phyloP scores from a whole-genome alignment of 2,888 invertebrate genomes.

The Laothoe populi region DNA sequence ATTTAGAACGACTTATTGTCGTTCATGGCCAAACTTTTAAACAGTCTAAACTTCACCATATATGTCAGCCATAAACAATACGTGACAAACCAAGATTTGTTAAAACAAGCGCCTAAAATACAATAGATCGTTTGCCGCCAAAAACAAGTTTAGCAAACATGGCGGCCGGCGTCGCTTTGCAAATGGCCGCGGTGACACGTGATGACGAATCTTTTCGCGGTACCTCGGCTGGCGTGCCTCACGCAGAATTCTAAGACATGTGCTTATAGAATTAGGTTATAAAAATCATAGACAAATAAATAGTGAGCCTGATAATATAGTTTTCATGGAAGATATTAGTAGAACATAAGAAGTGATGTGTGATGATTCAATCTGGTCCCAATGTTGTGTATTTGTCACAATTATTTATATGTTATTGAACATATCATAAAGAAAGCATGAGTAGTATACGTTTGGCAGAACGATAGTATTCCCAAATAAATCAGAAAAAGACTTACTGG shows the following conservation, averaged over 20 bases:
- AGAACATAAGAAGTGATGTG: too few relatives aligned
- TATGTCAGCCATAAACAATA: background rate
- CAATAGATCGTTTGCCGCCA: constrained; percentile 26
- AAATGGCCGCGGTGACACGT: constrained; percentile 24
- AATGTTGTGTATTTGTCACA: too few relatives aligned
- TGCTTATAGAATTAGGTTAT: too few relatives aligned
- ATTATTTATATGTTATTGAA: too few relatives aligned
- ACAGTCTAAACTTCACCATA: background rate
- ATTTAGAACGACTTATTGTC: background rate
- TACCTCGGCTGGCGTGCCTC: background rate
- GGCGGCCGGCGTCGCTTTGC: constrained; percentile 12
- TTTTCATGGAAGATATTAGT: too few relatives aligned
- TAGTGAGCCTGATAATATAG: too few relatives aligned
- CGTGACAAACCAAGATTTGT: background rate
- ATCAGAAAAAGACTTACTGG: too few relatives aligned
- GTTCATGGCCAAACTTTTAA: background rate
- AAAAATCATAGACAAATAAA: too few relatives aligned
- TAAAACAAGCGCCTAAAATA: background rate
- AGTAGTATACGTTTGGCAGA: too few relatives aligned
- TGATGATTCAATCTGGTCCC: too few relatives aligned
- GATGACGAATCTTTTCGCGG: constrained; percentile 2
- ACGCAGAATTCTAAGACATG: background rate
- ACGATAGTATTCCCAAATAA: too few relatives aligned
- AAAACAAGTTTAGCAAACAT: constrained; percentile 20
- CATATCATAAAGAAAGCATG: too few relatives aligned